Conservation (phyloP, 1,140 invertebrate genomes). For the Aplysia californica region DNA sequence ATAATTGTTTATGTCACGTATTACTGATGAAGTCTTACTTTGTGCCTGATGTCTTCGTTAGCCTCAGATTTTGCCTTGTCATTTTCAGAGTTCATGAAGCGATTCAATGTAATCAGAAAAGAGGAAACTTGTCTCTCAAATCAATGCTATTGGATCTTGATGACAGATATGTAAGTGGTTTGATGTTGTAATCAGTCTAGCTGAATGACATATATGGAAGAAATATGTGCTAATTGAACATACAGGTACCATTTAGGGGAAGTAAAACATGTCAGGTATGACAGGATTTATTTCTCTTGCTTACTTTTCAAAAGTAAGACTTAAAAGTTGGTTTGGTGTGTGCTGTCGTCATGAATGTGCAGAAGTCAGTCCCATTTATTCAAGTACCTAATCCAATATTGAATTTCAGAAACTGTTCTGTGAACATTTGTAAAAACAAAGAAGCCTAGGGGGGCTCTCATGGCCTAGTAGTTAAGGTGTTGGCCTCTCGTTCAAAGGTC, state of each 20-base stretch:
- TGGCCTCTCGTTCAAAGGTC: too few relatives aligned
- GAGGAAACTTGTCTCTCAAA: slow-evolving; percentile 42
- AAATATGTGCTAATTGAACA: neutral
- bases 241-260: too few relatives aligned
- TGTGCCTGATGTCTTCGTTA: neutral
- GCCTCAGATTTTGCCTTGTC: neutral
- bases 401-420: too few relatives aligned
- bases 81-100: slow-evolving; percentile 56
- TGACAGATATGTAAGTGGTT: slow-evolving; percentile 56
- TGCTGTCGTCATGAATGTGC: neutral
- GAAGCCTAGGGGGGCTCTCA: too few relatives aligned
- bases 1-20: neutral
- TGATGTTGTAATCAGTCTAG: neutral
- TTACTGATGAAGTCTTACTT: neutral
- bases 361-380: too few relatives aligned
- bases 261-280: neutral
- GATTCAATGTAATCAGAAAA: slow-evolving; percentile 29
- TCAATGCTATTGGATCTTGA: slow-evolving; percentile 76
- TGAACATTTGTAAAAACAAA: too few relatives aligned
- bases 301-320: neutral
- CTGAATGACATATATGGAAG: neutral
- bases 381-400: too few relatives aligned
- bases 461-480: too few relatives aligned
- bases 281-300: neutral
- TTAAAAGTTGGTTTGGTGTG: neutral